Evolutionary conservation across 2,888 invertebrate genomes (phyloP).

Genomic region (Orchestes rusci): DNA sequence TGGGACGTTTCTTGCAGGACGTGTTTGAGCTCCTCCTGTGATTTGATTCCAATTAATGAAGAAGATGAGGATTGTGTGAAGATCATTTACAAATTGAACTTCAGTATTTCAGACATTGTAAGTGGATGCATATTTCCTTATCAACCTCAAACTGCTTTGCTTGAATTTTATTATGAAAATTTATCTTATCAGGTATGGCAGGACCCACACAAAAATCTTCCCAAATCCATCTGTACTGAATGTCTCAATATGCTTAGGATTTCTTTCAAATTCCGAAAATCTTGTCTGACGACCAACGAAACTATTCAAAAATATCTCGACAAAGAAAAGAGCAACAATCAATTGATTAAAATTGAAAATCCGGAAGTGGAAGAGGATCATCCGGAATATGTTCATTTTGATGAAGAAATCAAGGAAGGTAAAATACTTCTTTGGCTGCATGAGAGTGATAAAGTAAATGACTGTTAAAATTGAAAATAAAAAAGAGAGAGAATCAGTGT

Average conservation of each 20-base stretch:
- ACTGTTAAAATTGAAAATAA: too few relatives aligned
- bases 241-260: conserved; percentile 38
- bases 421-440: too few relatives aligned
- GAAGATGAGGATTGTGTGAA: conserved; percentile 39
- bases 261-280: conserved; percentile 39
- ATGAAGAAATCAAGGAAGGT: too few relatives aligned
- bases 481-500: too few relatives aligned
- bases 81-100: conserved; percentile 38
- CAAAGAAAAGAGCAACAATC: conserved; percentile 28
- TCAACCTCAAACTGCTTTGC: too few relatives aligned
- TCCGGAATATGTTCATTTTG: conserved; percentile 38
- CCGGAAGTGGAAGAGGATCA: conserved; percentile 35
- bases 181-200: too few relatives aligned
- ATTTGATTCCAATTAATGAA: conserved; percentile 37
- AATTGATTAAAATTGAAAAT: too few relatives aligned
- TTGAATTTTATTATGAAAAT: too few relatives aligned
- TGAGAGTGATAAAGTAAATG: too few relatives aligned
- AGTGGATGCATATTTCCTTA: too few relatives aligned
- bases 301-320: conserved; percentile 34
- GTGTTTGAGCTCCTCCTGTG: conserved; percentile 40
- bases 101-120: conserved; percentile 41
- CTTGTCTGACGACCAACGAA: conserved; percentile 38
- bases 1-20: too few relatives aligned
- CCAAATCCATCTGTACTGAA: conserved; percentile 37
- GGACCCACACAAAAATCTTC: conserved; percentile 38